These are phyloP conservation scores for Rallus crepitans DNA, from an alignment of 2,797 vertebrate species.

Conservation along the genomic window DNA sequence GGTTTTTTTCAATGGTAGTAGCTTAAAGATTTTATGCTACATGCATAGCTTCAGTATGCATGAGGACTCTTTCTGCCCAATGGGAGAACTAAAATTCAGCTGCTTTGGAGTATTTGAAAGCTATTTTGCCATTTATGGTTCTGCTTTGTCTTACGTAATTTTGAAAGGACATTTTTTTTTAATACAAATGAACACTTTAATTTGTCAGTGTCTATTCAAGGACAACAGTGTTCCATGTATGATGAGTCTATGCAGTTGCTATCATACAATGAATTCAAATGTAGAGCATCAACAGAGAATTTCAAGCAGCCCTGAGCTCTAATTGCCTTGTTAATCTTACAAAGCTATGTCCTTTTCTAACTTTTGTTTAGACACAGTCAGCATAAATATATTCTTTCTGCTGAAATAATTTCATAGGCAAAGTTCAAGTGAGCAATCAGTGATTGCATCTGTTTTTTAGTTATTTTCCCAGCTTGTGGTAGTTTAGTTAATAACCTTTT, in stretches of 20 bases:
- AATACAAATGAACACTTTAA: background rate
- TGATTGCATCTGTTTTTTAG: slow-evolving; percentile 65
- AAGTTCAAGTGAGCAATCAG: slow-evolving; percentile 74
- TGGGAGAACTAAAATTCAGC: background rate
- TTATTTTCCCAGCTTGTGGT: slow-evolving; percentile 64
- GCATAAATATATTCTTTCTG: slow-evolving; percentile 55
- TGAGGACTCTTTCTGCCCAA: background rate
- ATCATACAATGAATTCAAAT: slow-evolving; percentile 16
- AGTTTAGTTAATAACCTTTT: slow-evolving; percentile 66
- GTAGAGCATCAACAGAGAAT: background rate
- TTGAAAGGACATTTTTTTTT: background rate
- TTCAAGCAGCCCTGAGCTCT: background rate
- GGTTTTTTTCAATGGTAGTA: background rate
- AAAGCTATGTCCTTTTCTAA: slow-evolving; percentile 32
- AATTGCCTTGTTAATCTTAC: slow-evolving; percentile 56
- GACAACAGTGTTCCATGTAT: background rate
- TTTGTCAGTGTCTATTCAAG: background rate
- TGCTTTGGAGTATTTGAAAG: background rate
- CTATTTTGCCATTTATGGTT: background rate
- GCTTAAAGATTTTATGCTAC: background rate
- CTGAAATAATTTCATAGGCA: slow-evolving; percentile 59
- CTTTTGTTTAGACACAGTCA: slow-evolving; percentile 47
- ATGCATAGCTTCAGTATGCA: rapidly evolving
- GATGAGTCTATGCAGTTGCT: background rate
- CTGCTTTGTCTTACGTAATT: background rate